Base-by-base conservation (phyloP, 1,140 invertebrate species). In the Zaprionus ornatus region DNA sequence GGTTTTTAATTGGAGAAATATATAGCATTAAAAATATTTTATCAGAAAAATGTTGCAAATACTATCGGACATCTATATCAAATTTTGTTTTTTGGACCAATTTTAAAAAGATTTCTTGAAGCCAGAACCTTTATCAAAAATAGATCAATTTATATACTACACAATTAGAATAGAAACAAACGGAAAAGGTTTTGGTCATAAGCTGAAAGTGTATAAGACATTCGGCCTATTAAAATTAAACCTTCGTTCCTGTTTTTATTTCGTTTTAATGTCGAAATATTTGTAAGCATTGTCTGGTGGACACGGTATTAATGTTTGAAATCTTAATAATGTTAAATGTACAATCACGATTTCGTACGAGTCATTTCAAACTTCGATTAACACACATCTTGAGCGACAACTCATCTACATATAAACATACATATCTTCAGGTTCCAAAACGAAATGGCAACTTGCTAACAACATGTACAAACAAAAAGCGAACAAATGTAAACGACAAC, bases 261-360 rank as follows among this genome's bases (percentile, higher is more conserved):
- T 71, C 27, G 7, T 56, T 60, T 61, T 40, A 60, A 32, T 67
- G 25, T 25, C 54, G 25, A 21, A 35, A 59, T 60, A 32, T 48
- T 68, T 27, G 25, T 32, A 19, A 29, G 40, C 40, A 45, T 17
- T 59, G 27, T 59, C 12, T 19, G 55, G 13, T 40, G 52, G 15
- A 25, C 61, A 52, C 27, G n/a, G 10, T 27, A 17, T 56, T 27
- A 17, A 66, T 56, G 57, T 61, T 74, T 55, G 66, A 77, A 79
- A 88, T 80, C 66, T 88, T 80, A 77, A 88, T 84, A 82, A 88
- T 90, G 85, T 84, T 88, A 88, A 88, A 68, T 74, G 71, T 42
- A 56, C 61, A 75, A 71, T 88, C 84, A 88, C 85, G 84, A 88
- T 71, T 74, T 90, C 64, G 67, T 67, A 70, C 80, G 56, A 88